Conservation (phyloP, 1,140 invertebrate genomes). For the Papilio polytes region DNA sequence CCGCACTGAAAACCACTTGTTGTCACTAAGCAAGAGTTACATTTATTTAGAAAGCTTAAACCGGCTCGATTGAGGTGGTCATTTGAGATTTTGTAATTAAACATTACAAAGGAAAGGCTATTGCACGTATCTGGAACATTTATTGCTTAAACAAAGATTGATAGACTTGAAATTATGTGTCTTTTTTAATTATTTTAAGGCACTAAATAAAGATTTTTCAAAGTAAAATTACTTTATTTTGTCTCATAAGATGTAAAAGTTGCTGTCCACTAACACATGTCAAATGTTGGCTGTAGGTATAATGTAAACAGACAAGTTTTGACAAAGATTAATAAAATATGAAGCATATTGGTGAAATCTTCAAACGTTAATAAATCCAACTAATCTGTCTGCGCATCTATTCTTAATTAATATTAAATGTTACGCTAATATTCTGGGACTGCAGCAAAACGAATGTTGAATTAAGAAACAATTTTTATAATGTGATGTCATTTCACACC, state of each 20-base stretch:
- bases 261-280: neutral
- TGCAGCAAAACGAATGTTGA: neutral
- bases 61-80: constrained; percentile 5
- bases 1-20: constrained; percentile 41
- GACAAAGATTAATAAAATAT: neutral
- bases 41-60: constrained; percentile 37
- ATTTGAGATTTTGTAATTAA: constrained; percentile 37
- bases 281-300: neutral
- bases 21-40: constrained; percentile 40
- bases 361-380: neutral
- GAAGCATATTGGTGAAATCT: neutral
- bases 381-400: constrained; percentile 5
- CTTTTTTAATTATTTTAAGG: no score
- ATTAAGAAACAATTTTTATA: neutral
- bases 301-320: neutral
- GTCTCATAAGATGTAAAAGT: neutral
- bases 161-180: neutral
- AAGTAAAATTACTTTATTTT: neutral
- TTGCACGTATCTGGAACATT: neutral
- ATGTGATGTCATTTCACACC: neutral
- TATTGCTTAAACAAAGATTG: neutral
- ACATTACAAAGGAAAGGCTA: constrained; percentile 31
- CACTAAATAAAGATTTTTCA: no score
- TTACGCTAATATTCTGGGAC: neutral
- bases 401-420: constrained; percentile 7